Evolutionary conservation across 2,797 vertebrate species (phyloP), one percentile per base, ranked within the genome.

Genomic region (Knipowitschia caucasica): DNA sequence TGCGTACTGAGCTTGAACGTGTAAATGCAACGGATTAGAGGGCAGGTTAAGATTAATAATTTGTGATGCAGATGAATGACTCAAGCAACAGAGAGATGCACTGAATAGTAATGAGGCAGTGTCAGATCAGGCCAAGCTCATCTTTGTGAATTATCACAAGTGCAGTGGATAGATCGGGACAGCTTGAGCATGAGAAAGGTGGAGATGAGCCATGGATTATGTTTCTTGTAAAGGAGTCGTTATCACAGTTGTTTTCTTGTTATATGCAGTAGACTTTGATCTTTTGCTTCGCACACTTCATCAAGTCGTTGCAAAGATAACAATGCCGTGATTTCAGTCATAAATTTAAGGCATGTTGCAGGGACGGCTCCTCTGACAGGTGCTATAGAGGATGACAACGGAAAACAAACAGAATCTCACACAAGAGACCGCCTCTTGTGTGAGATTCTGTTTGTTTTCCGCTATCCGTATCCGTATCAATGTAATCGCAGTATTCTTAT

Each of bases 101-200:
- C 45, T 20, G 64, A 77, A 81, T 66, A 21, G 57, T 76, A 72
- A 85, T 72, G 56, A 75, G 64, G 29, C 56, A 71, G 50, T 27
- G 26, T 71, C 56, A 20, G 73, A 67, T 77, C 62, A 67, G 54
- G 56, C 26, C 8, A 4, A 38, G 35, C 10, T 29, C 46, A 1
- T 1, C 4, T 30, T 46, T 44, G 52, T 33, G 34, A 50, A 57
- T 61, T 47, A 46, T 49, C 15, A 59, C 53, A 66, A 56, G 50
- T 38, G 45, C 58, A 45, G 44, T 8, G 39, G 25, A 67, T 3
- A 42, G 64, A 56, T 30, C 11, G 49, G 58, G 56, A 42, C 57
- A 40, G 50, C 50, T 52, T 26, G 30, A 27, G 34, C 15, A 55
- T 42, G 8, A 23, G 62, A 56, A 53, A 24, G 1, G 23, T 26